phyloP scores from a whole-genome alignment of 2,888 invertebrate genomes.

The Pteria penguin region DNA sequence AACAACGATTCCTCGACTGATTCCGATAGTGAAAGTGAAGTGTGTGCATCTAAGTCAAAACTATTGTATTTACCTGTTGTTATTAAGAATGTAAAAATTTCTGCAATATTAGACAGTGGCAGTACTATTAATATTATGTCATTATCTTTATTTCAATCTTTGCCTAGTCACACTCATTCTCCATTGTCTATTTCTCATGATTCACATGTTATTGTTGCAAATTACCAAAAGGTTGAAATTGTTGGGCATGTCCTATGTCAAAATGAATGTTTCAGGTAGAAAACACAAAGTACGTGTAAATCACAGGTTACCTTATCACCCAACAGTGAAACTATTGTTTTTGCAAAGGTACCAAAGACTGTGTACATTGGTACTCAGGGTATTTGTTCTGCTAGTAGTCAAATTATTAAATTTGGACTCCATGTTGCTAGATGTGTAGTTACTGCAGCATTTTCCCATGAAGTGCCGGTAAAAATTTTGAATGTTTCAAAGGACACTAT shows the following conservation, averaged over 20 bases:
- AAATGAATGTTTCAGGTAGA: constrained; percentile 3
- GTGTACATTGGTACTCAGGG: constrained; percentile 34
- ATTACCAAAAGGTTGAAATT: neutral
- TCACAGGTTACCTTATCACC: constrained; percentile 7
- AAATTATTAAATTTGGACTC: constrained; percentile 31
- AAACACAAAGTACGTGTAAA: constrained; percentile 5
- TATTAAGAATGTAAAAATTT: constrained; percentile 21
- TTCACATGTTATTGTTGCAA: no score
- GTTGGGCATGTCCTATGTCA: constrained; percentile 4
- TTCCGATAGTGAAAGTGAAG: constrained; percentile 4
- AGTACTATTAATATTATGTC: constrained; percentile 35
- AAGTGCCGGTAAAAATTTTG: constrained; percentile 33
- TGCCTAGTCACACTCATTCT: no score
- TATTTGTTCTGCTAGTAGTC: constrained; percentile 25
- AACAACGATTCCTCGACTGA: neutral
- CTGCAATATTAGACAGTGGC: constrained; percentile 30
- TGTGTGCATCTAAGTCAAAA: constrained; percentile 7
- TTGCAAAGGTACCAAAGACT: constrained; percentile 12
- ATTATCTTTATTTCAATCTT: no score
- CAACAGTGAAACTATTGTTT: constrained; percentile 20
- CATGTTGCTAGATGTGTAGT: constrained; percentile 30
- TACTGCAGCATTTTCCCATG: constrained; percentile 8
- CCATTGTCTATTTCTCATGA: no score
- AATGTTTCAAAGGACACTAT: constrained; percentile 32
- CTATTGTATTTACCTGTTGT: constrained; percentile 23